Percentiles rank a stretch among this genome's conserved stretches.
phyloP scores from a whole-genome alignment of 2,888 invertebrate genomes.

The Sycophila texana region DNA sequence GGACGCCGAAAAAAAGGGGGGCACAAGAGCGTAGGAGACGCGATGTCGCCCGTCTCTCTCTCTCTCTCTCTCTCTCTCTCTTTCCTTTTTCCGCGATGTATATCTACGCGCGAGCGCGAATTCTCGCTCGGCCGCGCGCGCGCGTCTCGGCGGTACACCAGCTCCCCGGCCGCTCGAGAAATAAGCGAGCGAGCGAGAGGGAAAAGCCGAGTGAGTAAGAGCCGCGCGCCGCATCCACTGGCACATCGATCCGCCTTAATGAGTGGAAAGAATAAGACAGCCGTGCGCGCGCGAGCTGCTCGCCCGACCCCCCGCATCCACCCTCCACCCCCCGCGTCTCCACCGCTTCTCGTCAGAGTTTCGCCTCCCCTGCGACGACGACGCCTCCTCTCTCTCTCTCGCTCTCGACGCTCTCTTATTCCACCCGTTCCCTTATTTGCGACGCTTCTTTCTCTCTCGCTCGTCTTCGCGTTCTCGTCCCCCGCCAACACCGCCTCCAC shows the following conservation, averaged over 20 bases:
- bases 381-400: conserved; percentile 44
- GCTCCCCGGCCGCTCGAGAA: conserved; percentile 25
- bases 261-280: conserved; percentile 76
- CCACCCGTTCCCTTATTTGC: conserved; percentile 16
- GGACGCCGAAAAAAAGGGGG: conserved; percentile 28
- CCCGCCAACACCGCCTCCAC: neutral
- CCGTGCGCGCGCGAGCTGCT: conserved; percentile 61
- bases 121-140: conserved; percentile 13
- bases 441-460: conserved; percentile 32
- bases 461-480: conserved; percentile 4
- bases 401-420: conserved; percentile 31
- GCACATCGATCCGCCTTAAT: conserved; percentile 76
- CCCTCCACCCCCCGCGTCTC: conserved; percentile 46
- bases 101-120: neutral
- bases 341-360: conserved; percentile 27
- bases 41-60: conserved; percentile 29
- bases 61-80: neutral
- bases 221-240: conserved; percentile 56
- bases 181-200: conserved; percentile 50
- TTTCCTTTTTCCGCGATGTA: too few species aligned
- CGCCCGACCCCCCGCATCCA: conserved; percentile 60
- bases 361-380: conserved; percentile 37
- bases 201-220: conserved; percentile 47
- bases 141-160: neutral
- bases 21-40: conserved; percentile 3